A percentile compares a stretch with the other conserved stretches of the same genome.
Conservation (phyloP, 2,888 invertebrate species). For the Gryllus longicercus region DNA sequence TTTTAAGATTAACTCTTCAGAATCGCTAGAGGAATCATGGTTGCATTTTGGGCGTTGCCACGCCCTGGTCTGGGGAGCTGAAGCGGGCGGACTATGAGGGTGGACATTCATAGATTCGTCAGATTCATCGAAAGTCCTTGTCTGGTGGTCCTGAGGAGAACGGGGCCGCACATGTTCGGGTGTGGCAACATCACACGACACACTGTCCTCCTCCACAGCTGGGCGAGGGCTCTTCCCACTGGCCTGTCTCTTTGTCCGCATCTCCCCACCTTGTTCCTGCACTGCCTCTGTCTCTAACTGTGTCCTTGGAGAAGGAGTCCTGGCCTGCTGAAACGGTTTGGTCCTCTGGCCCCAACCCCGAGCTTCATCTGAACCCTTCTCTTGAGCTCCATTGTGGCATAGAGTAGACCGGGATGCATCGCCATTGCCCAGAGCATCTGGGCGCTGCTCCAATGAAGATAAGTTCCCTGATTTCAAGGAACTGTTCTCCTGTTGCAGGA, state of each 20-base stretch:
- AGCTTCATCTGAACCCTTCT: constrained; percentile 46
- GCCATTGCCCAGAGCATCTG: constrained; percentile 25
- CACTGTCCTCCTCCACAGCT: constrained; percentile 26
- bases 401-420: constrained; percentile 24
- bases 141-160: constrained; percentile 22
- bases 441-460: constrained; percentile 21
- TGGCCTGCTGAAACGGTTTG: constrained; percentile 38
- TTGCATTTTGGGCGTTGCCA: constrained; percentile 41
- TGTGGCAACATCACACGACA: constrained; percentile 24
- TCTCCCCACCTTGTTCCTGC: background rate
- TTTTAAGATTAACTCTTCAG: constrained; percentile 48
- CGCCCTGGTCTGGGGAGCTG: constrained; percentile 23
- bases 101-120: constrained; percentile 24
- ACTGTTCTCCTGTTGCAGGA: constrained; percentile 58
- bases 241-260: background rate
- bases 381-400: constrained; percentile 26
- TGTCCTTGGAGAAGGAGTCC: background rate
- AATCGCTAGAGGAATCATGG: constrained; percentile 48
- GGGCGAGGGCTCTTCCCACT: background rate
- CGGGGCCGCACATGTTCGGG: background rate
- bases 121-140: constrained; percentile 26
- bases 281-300: background rate
- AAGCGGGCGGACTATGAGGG: constrained; percentile 21
- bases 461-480: constrained; percentile 32
- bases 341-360: constrained; percentile 43